Evolutionary conservation across 2,797 vertebrate genomes (phyloP).

Genomic region (Hipposideros larvatus): DNA sequence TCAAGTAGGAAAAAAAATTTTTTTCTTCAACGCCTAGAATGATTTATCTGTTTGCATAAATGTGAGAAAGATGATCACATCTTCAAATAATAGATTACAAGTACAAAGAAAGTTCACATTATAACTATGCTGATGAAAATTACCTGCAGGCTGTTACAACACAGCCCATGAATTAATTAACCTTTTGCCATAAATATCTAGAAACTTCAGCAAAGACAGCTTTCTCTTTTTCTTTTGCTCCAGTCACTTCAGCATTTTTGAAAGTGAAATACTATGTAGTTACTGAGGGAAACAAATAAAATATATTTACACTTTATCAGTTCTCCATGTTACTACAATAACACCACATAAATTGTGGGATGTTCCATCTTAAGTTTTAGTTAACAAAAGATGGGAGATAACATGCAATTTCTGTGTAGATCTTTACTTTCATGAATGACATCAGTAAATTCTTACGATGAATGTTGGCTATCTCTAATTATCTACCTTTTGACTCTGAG

Average conservation of each 20-base stretch:
- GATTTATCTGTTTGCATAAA: conserved; percentile 79
- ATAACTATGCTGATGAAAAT: conserved; percentile 70
- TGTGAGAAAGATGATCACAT: conserved; percentile 71
- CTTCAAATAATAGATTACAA: conserved; percentile 16
- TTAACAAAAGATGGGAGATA: neutral
- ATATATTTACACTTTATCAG: neutral
- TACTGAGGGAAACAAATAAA: conserved; percentile 33
- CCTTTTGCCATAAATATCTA: conserved; percentile 80
- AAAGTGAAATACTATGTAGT: conserved; percentile 54
- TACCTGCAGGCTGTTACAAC: conserved; percentile 68
- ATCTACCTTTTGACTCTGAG: neutral
- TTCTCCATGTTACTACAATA: neutral
- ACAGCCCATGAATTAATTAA: conserved; percentile 81
- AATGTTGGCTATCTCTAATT: neutral
- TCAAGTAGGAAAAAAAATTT: conserved; percentile 60
- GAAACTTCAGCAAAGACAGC: conserved; percentile 63
- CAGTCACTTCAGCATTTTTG: neutral
- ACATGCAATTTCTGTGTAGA: fast-evolving
- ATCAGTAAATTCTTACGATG: neutral
- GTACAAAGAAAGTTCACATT: conserved; percentile 67
- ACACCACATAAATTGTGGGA: neutral
- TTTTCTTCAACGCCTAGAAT: conserved; percentile 41
- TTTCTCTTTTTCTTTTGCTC: conserved; percentile 53
- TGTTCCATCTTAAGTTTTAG: neutral
- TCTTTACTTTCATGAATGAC: conserved; percentile 43